These are phyloP conservation scores for Daktulosphaira vitifoliae DNA, from an alignment of 1,140 invertebrate species.

Conservation along the genomic window DNA sequence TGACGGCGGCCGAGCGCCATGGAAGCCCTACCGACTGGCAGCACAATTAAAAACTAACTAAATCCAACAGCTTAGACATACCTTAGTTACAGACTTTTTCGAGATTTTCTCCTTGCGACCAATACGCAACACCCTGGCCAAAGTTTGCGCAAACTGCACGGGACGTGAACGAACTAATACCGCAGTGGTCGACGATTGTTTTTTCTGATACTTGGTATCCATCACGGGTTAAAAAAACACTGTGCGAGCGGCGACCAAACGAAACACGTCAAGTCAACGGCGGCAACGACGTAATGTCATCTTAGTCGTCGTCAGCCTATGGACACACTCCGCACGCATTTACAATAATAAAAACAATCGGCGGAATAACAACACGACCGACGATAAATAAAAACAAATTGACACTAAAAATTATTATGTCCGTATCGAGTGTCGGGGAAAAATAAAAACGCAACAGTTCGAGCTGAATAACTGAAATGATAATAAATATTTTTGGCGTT, in stretches of 20 bases:
- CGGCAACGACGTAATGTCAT: constrained; percentile 1
- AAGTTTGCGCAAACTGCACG: constrained; percentile 22
- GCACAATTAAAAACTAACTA: background rate
- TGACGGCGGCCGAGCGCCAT: background rate
- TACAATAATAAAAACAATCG: no score
- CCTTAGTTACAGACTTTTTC: constrained; percentile 25
- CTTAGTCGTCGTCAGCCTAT: background rate
- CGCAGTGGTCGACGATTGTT: constrained; percentile 8
- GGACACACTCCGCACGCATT: background rate
- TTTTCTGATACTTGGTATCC: constrained; percentile 24
- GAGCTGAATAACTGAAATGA: no score
- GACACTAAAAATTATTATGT: background rate
- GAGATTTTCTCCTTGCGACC: constrained; percentile 26
- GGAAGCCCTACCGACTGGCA: background rate
- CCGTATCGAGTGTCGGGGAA: no score
- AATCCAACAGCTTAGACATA: background rate
- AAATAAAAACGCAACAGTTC: no score
- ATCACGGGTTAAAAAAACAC: background rate
- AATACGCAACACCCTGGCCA: constrained; percentile 12
- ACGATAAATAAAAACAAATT: background rate
- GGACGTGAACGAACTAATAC: constrained; percentile 19
- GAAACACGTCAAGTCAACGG: background rate
- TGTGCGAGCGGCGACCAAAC: constrained; percentile 1
- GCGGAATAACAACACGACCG: background rate
- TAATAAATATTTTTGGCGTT: no score